These are phyloP conservation scores for Unio pictorum DNA, from an alignment of 2,888 invertebrate genomes.

Conservation along the genomic window DNA sequence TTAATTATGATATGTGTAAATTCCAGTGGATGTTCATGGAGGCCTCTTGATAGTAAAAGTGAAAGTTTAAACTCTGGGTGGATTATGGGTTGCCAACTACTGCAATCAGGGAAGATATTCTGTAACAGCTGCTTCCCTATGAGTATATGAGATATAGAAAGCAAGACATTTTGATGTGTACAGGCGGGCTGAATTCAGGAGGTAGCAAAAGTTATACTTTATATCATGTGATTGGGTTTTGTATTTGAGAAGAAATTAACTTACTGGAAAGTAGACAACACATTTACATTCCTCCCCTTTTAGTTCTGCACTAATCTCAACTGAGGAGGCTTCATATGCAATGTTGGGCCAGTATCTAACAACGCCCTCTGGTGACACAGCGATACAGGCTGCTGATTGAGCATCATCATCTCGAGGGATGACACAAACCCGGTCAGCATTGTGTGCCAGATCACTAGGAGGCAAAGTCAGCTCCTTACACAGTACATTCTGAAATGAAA, in stretches of 20 bases:
- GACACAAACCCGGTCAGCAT: conserved; percentile 77
- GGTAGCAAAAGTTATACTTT: background rate
- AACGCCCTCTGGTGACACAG: conserved; percentile 93
- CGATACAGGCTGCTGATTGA: conserved; percentile 74
- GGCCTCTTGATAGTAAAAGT: too few species aligned
- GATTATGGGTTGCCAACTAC: too few species aligned
- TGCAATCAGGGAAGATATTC: too few species aligned
- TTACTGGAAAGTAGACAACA: conserved; percentile 66
- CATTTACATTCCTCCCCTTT: conserved; percentile 76
- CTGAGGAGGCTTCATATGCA: conserved; percentile 87
- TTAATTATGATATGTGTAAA: too few species aligned
- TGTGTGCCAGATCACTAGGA: conserved; percentile 91
- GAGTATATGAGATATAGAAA: background rate
- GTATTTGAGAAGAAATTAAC: background rate
- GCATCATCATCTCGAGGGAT: conserved; percentile 79
- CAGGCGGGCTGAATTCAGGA: background rate
- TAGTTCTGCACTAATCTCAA: conserved; percentile 88
- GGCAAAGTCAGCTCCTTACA: conserved; percentile 91
- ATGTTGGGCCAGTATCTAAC: conserved; percentile 95
- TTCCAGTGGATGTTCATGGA: too few species aligned
- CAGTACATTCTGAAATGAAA: conserved; percentile 72
- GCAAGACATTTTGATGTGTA: background rate
- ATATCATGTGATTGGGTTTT: background rate
- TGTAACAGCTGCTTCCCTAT: too few species aligned
- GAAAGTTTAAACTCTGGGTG: too few species aligned